Evolutionary conservation across 2,888 invertebrate species (phyloP), one percentile per base, ranked within the genome.

Genomic region (Nipponacmea schrenckii): DNA sequence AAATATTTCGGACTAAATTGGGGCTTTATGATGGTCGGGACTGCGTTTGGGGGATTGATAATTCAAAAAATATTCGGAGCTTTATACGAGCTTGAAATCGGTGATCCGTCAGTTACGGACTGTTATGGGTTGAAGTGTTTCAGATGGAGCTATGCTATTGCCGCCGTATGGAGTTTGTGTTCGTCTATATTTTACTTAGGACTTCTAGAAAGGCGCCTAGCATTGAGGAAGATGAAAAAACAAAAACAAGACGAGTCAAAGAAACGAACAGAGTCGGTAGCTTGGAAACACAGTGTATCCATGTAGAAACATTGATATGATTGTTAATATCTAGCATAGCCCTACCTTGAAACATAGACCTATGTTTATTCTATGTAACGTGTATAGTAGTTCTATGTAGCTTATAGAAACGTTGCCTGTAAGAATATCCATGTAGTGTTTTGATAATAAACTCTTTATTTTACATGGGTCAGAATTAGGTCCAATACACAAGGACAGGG

Each of bases 11-110:
- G 80, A 7, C 70, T 80, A 8, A 84, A 83, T 74, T 84, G 84
- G 84, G 84, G 84, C 3, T 75, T 75, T 8, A 83, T 83, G 64
- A 83, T 83, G 77, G 73, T 83, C 10, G 84, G 84, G 1, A 81
- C 80, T 39, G 84, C 82, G 3, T 74, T 83, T 24, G 79, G 79
- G 14, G 83, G 83, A 1, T 67, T 82, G 45, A 64, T 78, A 2
- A 72, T 81, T 26, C 82, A 83, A 73, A 76, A 80, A 26, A 67
- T 78, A 3, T 84, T 77, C 65, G 84, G 83, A 2, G 80, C 76
- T 69, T 75, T 83, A 8, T 84, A 84, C 67, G 80, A 83, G 45
- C 75, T 70, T 10, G 77, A 77, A 63, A 83, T 83, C 26, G 67
- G 68, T 0, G 76, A 72, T n/a, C 68, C 67, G 0, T 80, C 80